Conservation (phyloP, 2,797 vertebrate genomes). For the Argya squamiceps region DNA sequence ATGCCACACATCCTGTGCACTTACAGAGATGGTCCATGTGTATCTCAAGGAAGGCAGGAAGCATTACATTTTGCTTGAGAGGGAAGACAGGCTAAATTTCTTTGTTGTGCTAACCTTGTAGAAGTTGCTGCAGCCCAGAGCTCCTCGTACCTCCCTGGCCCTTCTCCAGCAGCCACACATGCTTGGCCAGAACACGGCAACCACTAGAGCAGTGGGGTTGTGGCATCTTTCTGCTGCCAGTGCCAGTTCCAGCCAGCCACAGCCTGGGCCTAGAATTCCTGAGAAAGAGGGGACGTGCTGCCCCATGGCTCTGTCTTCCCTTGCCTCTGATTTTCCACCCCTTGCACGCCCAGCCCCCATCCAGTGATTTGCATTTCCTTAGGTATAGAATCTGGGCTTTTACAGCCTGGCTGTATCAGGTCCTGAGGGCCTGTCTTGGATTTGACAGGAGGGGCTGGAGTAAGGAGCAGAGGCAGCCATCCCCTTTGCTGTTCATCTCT, state of each 20-base stretch:
- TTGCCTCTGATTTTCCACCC: not conserved
- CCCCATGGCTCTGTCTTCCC: not conserved
- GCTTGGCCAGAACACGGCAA: not conserved
- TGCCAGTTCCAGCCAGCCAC: not conserved
- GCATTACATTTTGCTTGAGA: not conserved
- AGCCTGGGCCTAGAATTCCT: not conserved
- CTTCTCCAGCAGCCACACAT: rapidly evolving
- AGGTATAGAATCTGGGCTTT: not conserved
- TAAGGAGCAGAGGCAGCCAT: not conserved
- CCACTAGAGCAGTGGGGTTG: not conserved
- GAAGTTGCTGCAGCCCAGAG: not conserved
- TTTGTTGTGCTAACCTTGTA: not conserved
- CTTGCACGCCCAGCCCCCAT: not conserved
- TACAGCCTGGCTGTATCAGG: not conserved
- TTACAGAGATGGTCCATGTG: rapidly evolving
- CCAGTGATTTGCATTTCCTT: not conserved
- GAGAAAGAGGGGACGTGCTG: not conserved
- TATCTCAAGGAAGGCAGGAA: not conserved
- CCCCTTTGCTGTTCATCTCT: not conserved
- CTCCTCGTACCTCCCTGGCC: rapidly evolving
- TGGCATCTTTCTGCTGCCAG: not conserved
- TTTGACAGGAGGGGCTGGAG: constrained; percentile 14
- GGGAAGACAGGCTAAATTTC: not conserved
- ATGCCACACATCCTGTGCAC: rapidly evolving
- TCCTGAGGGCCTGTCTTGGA: constrained; percentile 27